phyloP scores from a whole-genome alignment of 2,113 vertebrate genomes.

The Xenus cinereus region DNA sequence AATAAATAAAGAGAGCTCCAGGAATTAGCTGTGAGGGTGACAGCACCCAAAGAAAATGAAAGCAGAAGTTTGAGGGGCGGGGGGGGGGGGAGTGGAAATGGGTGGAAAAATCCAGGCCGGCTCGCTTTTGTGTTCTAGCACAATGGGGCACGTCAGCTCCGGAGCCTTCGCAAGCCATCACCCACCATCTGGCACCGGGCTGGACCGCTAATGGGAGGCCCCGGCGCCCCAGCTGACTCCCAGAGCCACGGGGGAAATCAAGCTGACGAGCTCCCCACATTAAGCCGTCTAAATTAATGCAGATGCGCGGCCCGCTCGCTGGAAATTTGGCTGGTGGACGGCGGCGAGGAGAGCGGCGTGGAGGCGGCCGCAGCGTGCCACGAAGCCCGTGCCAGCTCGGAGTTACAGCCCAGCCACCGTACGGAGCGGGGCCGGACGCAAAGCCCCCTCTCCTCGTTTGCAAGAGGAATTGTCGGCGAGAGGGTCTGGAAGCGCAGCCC shows the following conservation, averaged over 20 bases:
- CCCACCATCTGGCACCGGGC: conserved; percentile 72
- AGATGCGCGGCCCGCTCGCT: not conserved
- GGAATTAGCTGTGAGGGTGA: conserved; percentile 19
- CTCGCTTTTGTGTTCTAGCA: conserved; percentile 43
- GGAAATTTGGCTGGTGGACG: not conserved
- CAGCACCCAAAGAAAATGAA: not conserved
- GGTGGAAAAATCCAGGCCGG: not conserved
- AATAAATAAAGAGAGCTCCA: not conserved
- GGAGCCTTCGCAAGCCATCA: conserved; percentile 58
- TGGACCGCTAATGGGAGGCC: conserved; percentile 61
- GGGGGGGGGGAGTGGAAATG: not conserved
- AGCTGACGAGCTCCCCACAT: conserved; percentile 40
- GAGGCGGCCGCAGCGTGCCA: not conserved
- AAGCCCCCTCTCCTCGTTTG: not conserved
- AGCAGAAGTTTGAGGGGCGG: not conserved
- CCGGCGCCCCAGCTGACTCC: conserved; percentile 74
- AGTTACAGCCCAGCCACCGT: not conserved
- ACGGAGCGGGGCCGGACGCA: accelerated
- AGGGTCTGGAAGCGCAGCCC: not conserved
- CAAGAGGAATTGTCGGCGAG: accelerated
- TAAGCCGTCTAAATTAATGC: conserved; percentile 30
- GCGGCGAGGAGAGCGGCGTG: not conserved
- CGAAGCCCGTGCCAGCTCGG: accelerated
- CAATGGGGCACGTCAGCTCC: conserved; percentile 53
- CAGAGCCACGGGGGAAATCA: conserved; percentile 65